Base-by-base conservation (phyloP, 2,888 invertebrate species). In the Amorpha juglandis region DNA sequence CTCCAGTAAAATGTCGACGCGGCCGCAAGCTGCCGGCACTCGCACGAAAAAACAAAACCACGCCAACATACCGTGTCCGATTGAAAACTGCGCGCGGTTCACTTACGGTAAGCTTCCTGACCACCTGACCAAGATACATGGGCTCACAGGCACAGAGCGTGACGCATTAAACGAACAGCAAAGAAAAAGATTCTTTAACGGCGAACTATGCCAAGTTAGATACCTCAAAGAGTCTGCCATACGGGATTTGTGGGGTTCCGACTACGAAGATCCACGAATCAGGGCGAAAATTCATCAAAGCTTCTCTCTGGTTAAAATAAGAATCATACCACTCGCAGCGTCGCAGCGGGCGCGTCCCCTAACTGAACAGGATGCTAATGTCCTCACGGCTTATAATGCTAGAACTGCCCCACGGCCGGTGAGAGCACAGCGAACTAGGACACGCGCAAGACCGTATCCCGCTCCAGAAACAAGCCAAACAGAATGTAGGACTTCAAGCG, bases 1-100 rank as follows among this genome's bases (percentile, higher is more conserved):
- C 62, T 62, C 19, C 14, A 65, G n/a, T 21, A 80, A 77, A 71
- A 91, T 92, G 83, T 80, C 87, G 53, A 72, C 88, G 14, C 82
- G 88, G 68, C 85, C 88, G 35, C 71, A 86, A 55, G 74, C 84
- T n/a, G 75, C 87, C 62, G 81, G 78, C 21, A 78, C 84, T 3
- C 88, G 93, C n/a, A 86, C 94, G 0, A 94, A 94, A 70, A 94
- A 94, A 75, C 94, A 94, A 72, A 94, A 94, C 73, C 94, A 94
- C 70, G 94, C 94, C 0, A 94, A 94, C 76, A 94, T 94, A 38
- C 94, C 94, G 0, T 94, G 94, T 65, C 94, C 94, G 1, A 94
- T 94, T 48, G 94, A 94, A 77, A 93, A 94, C 78, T 94, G 94
- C 74, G 94, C 92, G 33, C 79, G 93, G 67, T 94, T 94, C 75